Percentiles rank a stretch among this genome's conserved stretches.
Evolutionary conservation across 2,113 vertebrate genomes (phyloP).

Genomic region (Oncorhynchus clarkii): DNA sequence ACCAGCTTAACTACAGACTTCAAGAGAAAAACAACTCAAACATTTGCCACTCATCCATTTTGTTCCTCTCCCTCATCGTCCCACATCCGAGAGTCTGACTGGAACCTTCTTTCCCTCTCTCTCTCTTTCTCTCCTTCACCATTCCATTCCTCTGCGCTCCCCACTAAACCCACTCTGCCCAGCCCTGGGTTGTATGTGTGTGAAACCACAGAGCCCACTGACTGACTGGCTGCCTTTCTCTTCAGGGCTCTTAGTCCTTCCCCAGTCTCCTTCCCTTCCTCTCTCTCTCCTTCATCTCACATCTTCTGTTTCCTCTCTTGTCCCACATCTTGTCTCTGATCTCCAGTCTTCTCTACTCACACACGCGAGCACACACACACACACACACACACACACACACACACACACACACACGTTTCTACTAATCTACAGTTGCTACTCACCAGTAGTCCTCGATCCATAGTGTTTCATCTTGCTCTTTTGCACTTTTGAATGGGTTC

Average conservation of each 20-base stretch:
- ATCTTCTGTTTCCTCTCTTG: conserved; percentile 3
- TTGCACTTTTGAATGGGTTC: too few relatives aligned
- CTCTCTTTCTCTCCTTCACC: background rate
- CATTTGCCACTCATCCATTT: background rate
- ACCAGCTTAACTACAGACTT: background rate
- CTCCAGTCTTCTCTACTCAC: background rate
- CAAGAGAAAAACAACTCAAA: background rate
- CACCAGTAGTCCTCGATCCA: too few relatives aligned
- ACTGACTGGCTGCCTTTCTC: background rate
- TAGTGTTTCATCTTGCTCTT: background rate
- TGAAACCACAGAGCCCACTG: background rate
- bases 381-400: background rate
- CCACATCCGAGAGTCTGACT: background rate
- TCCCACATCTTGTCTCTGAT: background rate
- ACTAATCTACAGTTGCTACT: too few relatives aligned
- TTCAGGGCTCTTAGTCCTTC: background rate
- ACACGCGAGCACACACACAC: background rate
- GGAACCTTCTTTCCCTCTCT: background rate
- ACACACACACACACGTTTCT: background rate
- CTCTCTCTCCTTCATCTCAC: background rate
- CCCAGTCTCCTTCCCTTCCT: background rate
- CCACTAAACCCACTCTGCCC: background rate
- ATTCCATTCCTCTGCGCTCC: background rate
- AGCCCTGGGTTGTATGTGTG: background rate
- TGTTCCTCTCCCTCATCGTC: background rate